Percentiles rank a stretch among this genome's conserved stretches.
phyloP scores from a whole-genome alignment of 2,797 vertebrate genomes.

The Catostomus latipinnis region DNA sequence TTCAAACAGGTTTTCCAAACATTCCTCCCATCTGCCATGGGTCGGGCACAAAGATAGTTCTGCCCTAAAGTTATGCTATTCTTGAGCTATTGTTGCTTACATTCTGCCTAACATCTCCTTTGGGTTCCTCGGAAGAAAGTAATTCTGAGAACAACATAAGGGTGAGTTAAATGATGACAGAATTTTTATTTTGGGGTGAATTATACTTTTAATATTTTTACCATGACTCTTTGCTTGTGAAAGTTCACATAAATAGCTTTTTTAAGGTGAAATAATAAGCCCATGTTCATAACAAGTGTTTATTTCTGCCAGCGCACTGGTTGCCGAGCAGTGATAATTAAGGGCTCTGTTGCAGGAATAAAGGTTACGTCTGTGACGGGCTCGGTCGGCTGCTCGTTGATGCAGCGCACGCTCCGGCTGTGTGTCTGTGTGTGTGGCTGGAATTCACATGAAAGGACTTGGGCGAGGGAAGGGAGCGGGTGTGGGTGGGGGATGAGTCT shows the following conservation, averaged over 20 bases:
- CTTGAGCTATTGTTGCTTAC: too few species aligned
- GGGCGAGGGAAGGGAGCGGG: constrained; percentile 41
- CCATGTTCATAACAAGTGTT: constrained; percentile 50
- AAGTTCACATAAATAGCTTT: constrained; percentile 17
- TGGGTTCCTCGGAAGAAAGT: too few species aligned
- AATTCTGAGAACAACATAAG: too few species aligned
- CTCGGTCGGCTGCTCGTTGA: constrained; percentile 57
- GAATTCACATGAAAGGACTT: constrained; percentile 65
- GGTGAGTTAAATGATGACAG: not conserved
- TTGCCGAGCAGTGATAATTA: constrained; percentile 63
- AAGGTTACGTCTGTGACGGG: constrained; percentile 55
- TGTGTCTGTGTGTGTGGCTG: constrained; percentile 62
- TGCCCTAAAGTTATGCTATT: too few species aligned
- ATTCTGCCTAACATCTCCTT: too few species aligned
- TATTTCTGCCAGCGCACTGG: constrained; percentile 32
- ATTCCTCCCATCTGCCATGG: too few species aligned
- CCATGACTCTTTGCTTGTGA: not conserved
- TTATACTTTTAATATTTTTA: too few species aligned
- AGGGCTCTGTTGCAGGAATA: constrained; percentile 58
- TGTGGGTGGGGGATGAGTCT: constrained; percentile 54
- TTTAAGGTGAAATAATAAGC: constrained; percentile 40
- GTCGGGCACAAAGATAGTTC: too few species aligned
- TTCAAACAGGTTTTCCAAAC: too few species aligned
- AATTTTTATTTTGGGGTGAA: constrained; percentile 24
- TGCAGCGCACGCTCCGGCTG: constrained; percentile 62